Percentiles rank a stretch among this genome's conserved stretches.
These are phyloP conservation scores for Coelogynopora nodosa DNA, from an alignment of 2,888 invertebrate genomes.

Conservation along the genomic window DNA sequence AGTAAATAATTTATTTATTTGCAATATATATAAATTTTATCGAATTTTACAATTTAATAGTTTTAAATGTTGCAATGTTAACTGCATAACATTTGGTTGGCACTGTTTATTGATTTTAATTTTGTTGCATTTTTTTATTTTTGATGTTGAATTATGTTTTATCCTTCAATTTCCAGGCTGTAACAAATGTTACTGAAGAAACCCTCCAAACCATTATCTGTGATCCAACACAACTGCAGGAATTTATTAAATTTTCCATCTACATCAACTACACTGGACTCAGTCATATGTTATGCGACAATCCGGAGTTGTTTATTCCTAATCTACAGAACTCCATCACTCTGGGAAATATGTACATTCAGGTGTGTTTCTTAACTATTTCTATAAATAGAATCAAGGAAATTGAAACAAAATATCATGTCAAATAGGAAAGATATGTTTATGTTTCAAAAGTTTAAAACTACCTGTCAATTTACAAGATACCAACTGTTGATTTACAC, in stretches of 20 bases:
- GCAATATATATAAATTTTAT: too few species aligned
- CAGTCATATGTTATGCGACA: background rate
- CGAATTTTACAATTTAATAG: too few species aligned
- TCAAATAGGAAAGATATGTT: too few species aligned
- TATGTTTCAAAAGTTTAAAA: too few species aligned
- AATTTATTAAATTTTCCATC: background rate
- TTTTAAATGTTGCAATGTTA: too few species aligned
- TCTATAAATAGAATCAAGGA: too few species aligned
- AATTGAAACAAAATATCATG: too few species aligned
- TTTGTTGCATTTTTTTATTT: background rate
- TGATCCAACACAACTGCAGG: background rate
- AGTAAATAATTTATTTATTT: too few species aligned
- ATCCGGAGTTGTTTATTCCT: background rate
- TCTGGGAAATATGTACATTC: background rate
- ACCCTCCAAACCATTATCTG: background rate
- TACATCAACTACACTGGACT: background rate
- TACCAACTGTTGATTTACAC: too few species aligned
- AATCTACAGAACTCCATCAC: background rate
- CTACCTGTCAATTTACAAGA: too few species aligned
- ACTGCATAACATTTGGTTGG: background rate
- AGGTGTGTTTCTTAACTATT: too few species aligned
- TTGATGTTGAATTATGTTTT: background rate
- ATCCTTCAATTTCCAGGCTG: background rate
- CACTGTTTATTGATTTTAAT: background rate
- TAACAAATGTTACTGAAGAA: background rate